These are phyloP conservation scores for Lycophotia porphyrea DNA, from an alignment of 2,888 invertebrate genomes.

Conservation along the genomic window DNA sequence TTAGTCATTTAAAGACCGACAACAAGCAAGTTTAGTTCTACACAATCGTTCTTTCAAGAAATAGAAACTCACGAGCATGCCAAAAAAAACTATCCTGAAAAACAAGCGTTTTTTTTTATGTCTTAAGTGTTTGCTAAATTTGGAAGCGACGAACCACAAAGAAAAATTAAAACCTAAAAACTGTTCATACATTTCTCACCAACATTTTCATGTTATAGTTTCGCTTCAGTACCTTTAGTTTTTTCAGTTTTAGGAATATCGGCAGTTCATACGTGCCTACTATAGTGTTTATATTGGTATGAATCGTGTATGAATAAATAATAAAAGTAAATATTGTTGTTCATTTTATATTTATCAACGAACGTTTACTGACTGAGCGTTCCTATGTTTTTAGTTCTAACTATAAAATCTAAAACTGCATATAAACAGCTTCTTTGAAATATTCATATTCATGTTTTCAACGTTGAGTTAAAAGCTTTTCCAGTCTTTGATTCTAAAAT, in stretches of 20 bases:
- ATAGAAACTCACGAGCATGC: background rate
- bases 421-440: slow-evolving; percentile 1
- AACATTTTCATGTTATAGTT: background rate
- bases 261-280: background rate
- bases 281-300: slow-evolving; percentile 1
- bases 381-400: background rate
- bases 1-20: no score
- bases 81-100: background rate
- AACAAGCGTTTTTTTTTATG: background rate
- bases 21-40: background rate
- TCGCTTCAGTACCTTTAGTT: background rate
- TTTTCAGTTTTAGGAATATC: background rate
- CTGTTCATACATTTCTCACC: background rate
- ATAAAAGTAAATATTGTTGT: slow-evolving; percentile 16
- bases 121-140: background rate
- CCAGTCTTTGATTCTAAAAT: background rate
- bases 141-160: background rate
- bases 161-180: background rate
- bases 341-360: slow-evolving; percentile 22
- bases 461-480: background rate
- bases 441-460: slow-evolving; percentile 9
- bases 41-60: background rate
- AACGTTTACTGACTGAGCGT: background rate
- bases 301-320: slow-evolving; percentile 36
- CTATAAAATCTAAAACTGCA: slow-evolving; percentile 1